Base-by-base conservation (phyloP, 2,113 vertebrate genomes). In the Patagioenas fasciata region DNA sequence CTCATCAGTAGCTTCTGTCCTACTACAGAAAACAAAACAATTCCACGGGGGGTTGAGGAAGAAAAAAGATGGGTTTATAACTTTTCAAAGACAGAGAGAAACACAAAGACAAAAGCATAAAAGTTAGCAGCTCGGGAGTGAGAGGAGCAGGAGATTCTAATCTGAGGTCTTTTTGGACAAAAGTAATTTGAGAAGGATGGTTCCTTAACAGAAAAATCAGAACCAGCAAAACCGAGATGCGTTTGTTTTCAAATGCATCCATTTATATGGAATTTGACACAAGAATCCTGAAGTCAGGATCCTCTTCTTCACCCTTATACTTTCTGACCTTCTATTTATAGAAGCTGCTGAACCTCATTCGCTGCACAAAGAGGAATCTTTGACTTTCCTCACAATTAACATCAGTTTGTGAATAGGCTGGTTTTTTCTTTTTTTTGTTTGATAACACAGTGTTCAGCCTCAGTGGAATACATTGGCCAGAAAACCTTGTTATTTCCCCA, bases 391-490 rank as follows among this genome's bases (percentile, higher is more conserved):
- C 31, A 54, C 3, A 70, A 36, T 40, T 61, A 57, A 29, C 7
- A 47, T 25, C 44, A 32, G 3, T 40, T 51, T 79, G 12, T 67
- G 40, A 38, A 36, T 15, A 60, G 14, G 21, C 9, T 72, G 1
- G 8, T 34, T 50, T 65, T 66, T 47, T 47, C 18, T 8, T 3
- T 13, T 15, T 75, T 74, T 47, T 61, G 9, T 80, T 90, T 36
- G n/a, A 15, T 36, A 50, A 44, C 5, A 24, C 0, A 0, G 8
- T 32, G 9, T 60, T 83, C 47, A 67, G 25, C 3, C 26, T 71
- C 23, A 38, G 0, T 29, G 14, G 70, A 47, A 89, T 36, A 19
- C 3, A 1, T 9, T 71, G 65, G 5, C 38, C 40, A 69, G 44
- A 3, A 57, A 56, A 31, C 6, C 21, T 85, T n/a, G 32, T 81